phyloP scores from a whole-genome alignment of 2,797 vertebrate species.

The Vespertilio murinus region DNA sequence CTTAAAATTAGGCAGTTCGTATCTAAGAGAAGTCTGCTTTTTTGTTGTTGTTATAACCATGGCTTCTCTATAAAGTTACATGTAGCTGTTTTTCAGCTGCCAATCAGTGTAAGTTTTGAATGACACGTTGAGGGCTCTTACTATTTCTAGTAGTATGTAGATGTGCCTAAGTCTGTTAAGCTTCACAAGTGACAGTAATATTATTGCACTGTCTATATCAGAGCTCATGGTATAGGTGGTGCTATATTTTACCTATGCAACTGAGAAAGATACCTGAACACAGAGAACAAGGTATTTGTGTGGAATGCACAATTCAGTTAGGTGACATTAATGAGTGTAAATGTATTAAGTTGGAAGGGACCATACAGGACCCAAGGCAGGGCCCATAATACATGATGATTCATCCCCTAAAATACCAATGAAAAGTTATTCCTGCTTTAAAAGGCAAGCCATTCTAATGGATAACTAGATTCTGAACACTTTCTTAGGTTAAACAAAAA shows the following conservation, averaged over 20 bases:
- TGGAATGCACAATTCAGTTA: background rate
- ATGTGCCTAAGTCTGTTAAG: background rate
- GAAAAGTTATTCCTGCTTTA: background rate
- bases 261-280: background rate
- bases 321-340: background rate
- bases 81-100: background rate
- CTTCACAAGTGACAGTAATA: background rate
- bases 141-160: background rate
- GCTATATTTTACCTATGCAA: background rate
- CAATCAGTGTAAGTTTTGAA: background rate
- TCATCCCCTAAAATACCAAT: background rate
- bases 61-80: background rate
- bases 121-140: background rate
- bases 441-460: background rate
- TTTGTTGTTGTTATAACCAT: background rate
- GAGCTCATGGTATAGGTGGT: background rate
- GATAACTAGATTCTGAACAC: background rate
- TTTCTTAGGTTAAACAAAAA: constrained; percentile 7
- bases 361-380: background rate
- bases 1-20: background rate
- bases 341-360: background rate
- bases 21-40: background rate
- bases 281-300: background rate
- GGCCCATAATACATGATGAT: background rate
- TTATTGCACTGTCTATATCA: background rate